Percentiles rank a stretch among this genome's conserved stretches.
These are phyloP conservation scores for Melozone crissalis DNA, from an alignment of 2,113 vertebrate genomes.

Conservation along the genomic window DNA sequence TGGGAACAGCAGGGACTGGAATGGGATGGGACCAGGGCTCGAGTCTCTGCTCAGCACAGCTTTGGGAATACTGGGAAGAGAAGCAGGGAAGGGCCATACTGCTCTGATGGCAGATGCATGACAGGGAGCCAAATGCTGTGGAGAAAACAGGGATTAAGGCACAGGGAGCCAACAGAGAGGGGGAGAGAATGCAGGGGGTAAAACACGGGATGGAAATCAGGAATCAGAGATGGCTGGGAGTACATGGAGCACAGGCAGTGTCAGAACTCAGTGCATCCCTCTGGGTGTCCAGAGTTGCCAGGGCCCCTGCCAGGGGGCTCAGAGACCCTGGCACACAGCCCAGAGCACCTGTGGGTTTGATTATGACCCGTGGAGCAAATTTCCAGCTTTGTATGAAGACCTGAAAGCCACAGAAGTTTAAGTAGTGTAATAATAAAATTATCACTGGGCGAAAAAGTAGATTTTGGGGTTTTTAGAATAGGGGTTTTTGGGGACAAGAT, in stretches of 20 bases:
- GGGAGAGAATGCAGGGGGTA: background rate
- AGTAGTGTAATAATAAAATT: no score
- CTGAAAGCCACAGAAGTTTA: no score
- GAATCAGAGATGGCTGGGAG: background rate
- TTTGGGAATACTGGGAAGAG: background rate
- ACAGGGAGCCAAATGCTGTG: background rate
- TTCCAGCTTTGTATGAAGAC: no score
- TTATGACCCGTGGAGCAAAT: no score
- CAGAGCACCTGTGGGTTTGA: no score
- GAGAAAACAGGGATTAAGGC: slow-evolving; percentile 36
- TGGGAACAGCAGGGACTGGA: background rate
- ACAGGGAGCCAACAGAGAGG: background rate
- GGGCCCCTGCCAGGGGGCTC: no score
- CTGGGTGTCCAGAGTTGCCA: no score
- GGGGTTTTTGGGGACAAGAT: no score
- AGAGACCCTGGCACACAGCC: no score
- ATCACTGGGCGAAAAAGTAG: no score
- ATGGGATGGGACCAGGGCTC: background rate
- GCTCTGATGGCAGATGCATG: background rate
- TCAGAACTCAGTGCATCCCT: no score
- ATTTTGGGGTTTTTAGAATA: no score
- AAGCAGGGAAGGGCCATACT: background rate
- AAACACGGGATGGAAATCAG: background rate
- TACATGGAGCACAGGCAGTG: accelerated
- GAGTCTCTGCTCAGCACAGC: background rate